These are phyloP conservation scores for Bombus confusus DNA, from an alignment of 1,140 invertebrate genomes.

Conservation along the genomic window DNA sequence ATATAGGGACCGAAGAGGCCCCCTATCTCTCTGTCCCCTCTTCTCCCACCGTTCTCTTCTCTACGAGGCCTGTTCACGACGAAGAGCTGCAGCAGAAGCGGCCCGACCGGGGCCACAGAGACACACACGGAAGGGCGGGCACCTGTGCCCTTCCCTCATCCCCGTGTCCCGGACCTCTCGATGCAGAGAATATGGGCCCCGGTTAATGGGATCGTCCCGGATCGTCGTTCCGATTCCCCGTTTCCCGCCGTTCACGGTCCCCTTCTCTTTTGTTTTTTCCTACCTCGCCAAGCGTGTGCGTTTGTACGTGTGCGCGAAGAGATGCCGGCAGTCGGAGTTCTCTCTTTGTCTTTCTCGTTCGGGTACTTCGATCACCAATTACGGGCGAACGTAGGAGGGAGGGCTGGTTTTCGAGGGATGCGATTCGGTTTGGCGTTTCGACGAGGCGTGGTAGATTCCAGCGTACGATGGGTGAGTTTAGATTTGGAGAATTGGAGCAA, in stretches of 20 bases:
- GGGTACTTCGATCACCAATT: conserved; percentile 1
- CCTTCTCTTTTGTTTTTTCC: conserved; percentile 28
- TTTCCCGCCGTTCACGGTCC: background rate
- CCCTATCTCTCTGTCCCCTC: conserved; percentile 48
- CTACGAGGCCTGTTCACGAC: background rate
- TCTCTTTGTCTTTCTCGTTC: background rate
- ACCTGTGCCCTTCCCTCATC: conserved; percentile 47
- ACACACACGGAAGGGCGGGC: conserved; percentile 68
- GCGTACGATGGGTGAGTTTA: background rate
- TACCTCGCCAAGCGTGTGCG: background rate
- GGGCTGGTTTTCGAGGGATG: background rate
- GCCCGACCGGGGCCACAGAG: conserved; percentile 58
- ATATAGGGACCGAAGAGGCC: conserved; percentile 74
- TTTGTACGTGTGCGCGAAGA: background rate
- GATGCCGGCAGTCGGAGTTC: background rate
- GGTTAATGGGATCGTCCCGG: conserved; percentile 65
- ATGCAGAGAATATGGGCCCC: conserved; percentile 56
- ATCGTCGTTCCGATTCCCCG: conserved; percentile 49
- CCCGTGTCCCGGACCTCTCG: background rate
- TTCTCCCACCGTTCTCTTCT: conserved; percentile 28
- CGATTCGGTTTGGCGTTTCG: background rate
- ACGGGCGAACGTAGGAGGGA: background rate
- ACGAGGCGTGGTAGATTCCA: background rate
- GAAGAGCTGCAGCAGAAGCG: conserved; percentile 59
- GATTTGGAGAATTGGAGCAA: background rate